Evolutionary conservation across 2,797 vertebrate genomes (phyloP), one percentile per base, ranked within the genome.

Genomic region (Danio albolineatus): DNA sequence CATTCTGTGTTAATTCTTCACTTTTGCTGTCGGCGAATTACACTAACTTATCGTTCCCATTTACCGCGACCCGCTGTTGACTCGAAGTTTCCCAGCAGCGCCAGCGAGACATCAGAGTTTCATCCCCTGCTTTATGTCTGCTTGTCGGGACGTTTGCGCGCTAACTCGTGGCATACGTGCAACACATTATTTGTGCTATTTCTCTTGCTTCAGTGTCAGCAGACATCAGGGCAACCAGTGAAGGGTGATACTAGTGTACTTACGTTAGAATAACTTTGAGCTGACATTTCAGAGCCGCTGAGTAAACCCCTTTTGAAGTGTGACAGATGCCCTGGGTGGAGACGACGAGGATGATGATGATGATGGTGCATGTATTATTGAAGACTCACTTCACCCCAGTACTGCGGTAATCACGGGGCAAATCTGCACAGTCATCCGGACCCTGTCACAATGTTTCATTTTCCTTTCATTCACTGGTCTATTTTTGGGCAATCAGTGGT

Each of bases 361-460:
- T 36, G 19, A 48, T 17, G 76, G 10, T 64, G 59, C 51, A 74
- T 61, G 36, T 43, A 53, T 61, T 61, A 71, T 71, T 61, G 14
- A 78, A 14, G 38, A 16, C 64, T 71, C 38, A 41, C 46, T 59
- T 61, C 53, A 61, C 53, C 28, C 19, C 43, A 53, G 28, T 44
- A n/a, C 54, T 78, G 61, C 75, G 51, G 70, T 54, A 67, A 70
- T 49, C 61, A 65, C 21, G 44, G 51, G 28, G 21, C 16, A 48
- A 65, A 79, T 75, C 53, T 82, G 83, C 77, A 67, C 67, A 49
- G 76, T 83, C 82, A 83, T 79, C 49, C 65, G 41, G 71, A 46
- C 21, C 54, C 17, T 49, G 66, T 78, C 44, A 51, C 36, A 61
- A 12, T 28, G 76, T 78, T 70, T 78, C 28, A 19, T 78, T 4